phyloP scores from a whole-genome alignment of 2,797 vertebrate genomes.

The Peromyscus aztecus region DNA sequence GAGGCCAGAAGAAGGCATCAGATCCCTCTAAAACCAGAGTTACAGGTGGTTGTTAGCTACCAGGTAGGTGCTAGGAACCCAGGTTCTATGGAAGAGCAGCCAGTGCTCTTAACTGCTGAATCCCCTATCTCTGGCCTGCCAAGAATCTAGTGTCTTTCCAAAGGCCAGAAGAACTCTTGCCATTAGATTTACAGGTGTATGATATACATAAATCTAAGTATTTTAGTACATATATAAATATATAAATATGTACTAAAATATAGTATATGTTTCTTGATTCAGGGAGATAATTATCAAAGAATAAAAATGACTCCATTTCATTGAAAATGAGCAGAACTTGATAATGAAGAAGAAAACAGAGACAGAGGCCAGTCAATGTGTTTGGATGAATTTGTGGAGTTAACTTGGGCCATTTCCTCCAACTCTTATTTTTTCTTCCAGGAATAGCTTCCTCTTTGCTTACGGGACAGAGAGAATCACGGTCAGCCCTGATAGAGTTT shows the following conservation, averaged over 20 bases:
- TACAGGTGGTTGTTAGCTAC: neutral
- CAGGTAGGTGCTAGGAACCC: neutral
- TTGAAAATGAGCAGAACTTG: constrained; percentile 21
- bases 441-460: neutral
- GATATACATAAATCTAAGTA: no score
- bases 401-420: neutral
- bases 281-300: constrained; percentile 7
- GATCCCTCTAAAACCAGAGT: neutral
- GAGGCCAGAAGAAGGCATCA: no score
- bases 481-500: neutral
- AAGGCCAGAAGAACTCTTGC: neutral
- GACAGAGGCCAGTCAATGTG: neutral
- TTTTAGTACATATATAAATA: no score
- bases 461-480: neutral
- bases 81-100: neutral
- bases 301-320: neutral
- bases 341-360: neutral
- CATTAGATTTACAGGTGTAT: neutral
- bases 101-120: neutral
- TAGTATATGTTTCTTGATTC: neutral
- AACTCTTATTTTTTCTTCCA: neutral
- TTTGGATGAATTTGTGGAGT: neutral
- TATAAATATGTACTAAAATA: neutral
- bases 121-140: neutral
- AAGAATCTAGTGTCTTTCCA: constrained; percentile 38